Evolutionary conservation across 2,113 vertebrate genomes (phyloP).

Genomic region (Syngnathoides biaculeatus): DNA sequence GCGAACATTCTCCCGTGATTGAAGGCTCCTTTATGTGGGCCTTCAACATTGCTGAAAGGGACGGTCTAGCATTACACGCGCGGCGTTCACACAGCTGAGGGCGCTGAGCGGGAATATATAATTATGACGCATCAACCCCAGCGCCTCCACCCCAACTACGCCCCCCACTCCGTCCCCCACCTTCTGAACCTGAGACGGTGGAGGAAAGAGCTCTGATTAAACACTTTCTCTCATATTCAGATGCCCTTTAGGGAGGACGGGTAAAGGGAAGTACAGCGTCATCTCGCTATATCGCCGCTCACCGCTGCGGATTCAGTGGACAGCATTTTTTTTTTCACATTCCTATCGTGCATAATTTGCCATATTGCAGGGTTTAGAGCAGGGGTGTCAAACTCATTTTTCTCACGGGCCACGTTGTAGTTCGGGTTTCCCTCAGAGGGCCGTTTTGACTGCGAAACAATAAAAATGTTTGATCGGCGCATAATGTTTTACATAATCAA

Average conservation of each 20-base stretch:
- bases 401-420: no score
- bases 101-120: conserved; percentile 62
- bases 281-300: no score
- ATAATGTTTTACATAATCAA: no score
- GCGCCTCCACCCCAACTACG: conserved; percentile 34
- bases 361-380: no score
- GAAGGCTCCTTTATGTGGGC: conserved; percentile 55
- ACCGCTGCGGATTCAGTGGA: no score
- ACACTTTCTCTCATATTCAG: conserved; percentile 57
- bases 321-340: no score
- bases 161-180: conserved; percentile 15
- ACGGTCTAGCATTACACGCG: conserved; percentile 67
- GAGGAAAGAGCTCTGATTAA: conserved; percentile 66
- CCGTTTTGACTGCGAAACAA: no score
- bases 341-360: no score
- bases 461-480: no score
- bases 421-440: no score
- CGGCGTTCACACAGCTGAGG: conserved; percentile 58
- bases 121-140: conserved; percentile 68
- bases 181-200: conserved; percentile 63
- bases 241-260: conserved; percentile 56
- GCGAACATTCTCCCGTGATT: conserved; percentile 68
- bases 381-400: no score
- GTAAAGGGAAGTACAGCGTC: conserved; percentile 32
- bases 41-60: conserved; percentile 66